Base-by-base conservation (phyloP, 2,888 invertebrate genomes). In the Auanema freiburgensis region DNA sequence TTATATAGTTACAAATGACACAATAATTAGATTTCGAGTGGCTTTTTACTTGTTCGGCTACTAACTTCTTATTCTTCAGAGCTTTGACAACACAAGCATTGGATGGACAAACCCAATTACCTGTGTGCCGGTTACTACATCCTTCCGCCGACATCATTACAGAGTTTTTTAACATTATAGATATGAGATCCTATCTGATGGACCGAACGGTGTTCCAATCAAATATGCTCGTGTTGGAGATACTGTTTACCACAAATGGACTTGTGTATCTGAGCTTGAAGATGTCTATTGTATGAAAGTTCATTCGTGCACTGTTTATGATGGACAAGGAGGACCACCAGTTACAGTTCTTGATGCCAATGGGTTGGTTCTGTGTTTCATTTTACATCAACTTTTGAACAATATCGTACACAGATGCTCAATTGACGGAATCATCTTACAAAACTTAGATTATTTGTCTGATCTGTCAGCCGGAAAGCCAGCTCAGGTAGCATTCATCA, bases 251-350 rank as follows among this genome's bases (percentile, higher is more conserved):
- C 83, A 82, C 63, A 80, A 77, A 41, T 64, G 59, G 64, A 59
- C 53, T n/a, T 74, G 74, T 57, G 60, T 63, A 14, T 62, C 74
- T 1, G 80, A 76, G 56, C 41, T 81, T 63, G 63, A 67, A 24
- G 77, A 80, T 44, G 67, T 82, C 16, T 83, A 81, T 66, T 83
- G 83, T 53, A 82, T 83, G 83, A 65, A 76, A 21, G 83, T 81
- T 8, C 81, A 81, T 58, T 72, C 76, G 8, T 83, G 83, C 59
- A 76, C 77, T 12, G 83, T 83, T 12, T 75, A 78, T 64, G 82
- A 83, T 64, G 83, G 83, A n/a, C 83, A 83, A 46, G 82, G 80
- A 16, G 83, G 83, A 10, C 67, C 74, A 2, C 76, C 76, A 42
- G 80, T 83, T 11, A 75, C 72, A 56, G 83, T 83, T 12, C 67